A percentile compares a stretch with the other conserved stretches of the same genome.
Evolutionary conservation across 1,140 invertebrate species (phyloP).

Genomic region (Drosophila orosa): DNA sequence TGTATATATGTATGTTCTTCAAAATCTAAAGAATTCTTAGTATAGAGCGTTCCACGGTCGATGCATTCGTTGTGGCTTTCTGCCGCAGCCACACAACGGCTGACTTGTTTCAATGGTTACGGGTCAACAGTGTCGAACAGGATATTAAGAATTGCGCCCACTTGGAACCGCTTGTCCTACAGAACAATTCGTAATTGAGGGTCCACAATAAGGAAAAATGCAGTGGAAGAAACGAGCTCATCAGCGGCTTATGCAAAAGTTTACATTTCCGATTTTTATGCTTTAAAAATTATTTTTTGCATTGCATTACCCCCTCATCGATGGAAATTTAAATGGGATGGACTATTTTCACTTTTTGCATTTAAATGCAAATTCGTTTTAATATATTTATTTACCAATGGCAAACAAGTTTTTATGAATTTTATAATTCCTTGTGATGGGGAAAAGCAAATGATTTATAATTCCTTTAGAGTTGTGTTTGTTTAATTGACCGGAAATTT

Average conservation of each 20-base stretch:
- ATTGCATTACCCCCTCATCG: neutral
- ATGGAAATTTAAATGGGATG: neutral
- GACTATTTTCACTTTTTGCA: neutral
- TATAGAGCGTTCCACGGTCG: neutral
- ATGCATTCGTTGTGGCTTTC: neutral
- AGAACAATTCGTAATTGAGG: neutral
- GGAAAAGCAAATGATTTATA: neutral
- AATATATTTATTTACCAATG: neutral
- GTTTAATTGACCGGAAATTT: neutral
- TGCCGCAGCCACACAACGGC: neutral
- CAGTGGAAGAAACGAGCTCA: neutral
- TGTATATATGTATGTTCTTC: neutral
- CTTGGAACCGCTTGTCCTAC: neutral
- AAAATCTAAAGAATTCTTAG: neutral
- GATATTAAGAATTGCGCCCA: neutral
- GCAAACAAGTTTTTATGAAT: neutral
- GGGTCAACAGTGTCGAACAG: neutral
- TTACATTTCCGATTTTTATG: neutral
- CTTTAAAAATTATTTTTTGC: neutral
- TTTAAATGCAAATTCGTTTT: slow-evolving; percentile 22
- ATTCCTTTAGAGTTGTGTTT: neutral
- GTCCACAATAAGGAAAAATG: neutral
- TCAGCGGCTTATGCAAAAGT: neutral
- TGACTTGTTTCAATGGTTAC: neutral
- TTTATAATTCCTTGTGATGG: neutral